phyloP scores from a whole-genome alignment of 2,113 vertebrate species.

The Anolis carolinensis region DNA sequence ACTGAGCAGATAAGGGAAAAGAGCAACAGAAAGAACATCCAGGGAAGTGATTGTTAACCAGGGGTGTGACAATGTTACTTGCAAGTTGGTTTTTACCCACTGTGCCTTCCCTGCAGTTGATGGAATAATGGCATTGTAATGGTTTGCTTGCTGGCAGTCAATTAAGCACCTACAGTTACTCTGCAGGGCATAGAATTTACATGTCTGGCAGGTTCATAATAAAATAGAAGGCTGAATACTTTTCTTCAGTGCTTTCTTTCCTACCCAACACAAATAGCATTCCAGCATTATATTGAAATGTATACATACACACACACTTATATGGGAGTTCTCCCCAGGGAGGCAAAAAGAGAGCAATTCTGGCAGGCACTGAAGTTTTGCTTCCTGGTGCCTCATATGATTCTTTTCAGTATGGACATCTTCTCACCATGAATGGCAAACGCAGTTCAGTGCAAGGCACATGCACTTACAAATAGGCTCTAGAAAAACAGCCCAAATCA shows the following conservation, averaged over 20 bases:
- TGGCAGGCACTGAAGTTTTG: no score
- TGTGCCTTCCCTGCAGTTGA: constrained; percentile 57
- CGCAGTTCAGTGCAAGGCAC: no score
- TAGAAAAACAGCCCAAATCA: no score
- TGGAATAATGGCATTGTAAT: constrained; percentile 63
- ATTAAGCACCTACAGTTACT: constrained; percentile 75
- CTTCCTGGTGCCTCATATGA: no score
- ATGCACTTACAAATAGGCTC: no score
- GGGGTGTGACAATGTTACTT: constrained; percentile 69
- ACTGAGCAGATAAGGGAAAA: constrained; percentile 30
- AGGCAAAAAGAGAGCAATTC: no score
- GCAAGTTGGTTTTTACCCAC: constrained; percentile 66
- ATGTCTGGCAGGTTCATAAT: constrained; percentile 66
- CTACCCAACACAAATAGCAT: not conserved
- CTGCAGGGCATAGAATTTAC: constrained; percentile 67
- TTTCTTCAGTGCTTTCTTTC: constrained; percentile 9
- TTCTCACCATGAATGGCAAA: no score
- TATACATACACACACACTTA: no score
- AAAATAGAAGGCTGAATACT: constrained; percentile 60
- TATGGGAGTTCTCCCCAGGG: no score
- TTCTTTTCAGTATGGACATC: no score
- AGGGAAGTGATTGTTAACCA: constrained; percentile 52
- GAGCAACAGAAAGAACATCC: constrained; percentile 50
- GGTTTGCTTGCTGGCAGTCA: constrained; percentile 70
- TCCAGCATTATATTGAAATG: constrained; percentile 10